Evolutionary conservation across 2,888 invertebrate species (phyloP).

Genomic region (Meghimatium bilineatum): DNA sequence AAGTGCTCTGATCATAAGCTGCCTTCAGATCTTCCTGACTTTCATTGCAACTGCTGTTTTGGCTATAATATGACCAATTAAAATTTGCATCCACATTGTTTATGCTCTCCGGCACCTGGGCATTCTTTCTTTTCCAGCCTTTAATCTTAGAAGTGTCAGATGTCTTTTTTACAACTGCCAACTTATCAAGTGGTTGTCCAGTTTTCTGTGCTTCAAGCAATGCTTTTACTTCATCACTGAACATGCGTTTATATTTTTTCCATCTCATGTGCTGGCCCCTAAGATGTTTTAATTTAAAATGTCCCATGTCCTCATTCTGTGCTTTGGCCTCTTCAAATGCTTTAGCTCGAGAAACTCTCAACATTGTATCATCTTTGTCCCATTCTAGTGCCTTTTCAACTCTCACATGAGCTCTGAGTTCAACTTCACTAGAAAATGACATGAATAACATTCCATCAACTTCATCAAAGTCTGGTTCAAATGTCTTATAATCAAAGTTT

Average conservation of each 20-base stretch:
- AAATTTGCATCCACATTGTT: slow-evolving; percentile 39
- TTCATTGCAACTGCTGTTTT: slow-evolving; percentile 43
- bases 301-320: slow-evolving; percentile 55
- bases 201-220: slow-evolving; percentile 35
- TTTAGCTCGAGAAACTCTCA: slow-evolving; percentile 58
- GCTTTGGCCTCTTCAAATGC: slow-evolving; percentile 57
- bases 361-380: slow-evolving; percentile 59
- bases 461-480: slow-evolving; percentile 70
- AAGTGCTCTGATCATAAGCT: neutral
- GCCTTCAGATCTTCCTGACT: slow-evolving; percentile 60
- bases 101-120: neutral
- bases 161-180: slow-evolving; percentile 56
- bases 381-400: slow-evolving; percentile 63
- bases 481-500: slow-evolving; percentile 40
- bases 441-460: slow-evolving; percentile 69
- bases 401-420: slow-evolving; percentile 64
- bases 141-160: slow-evolving; percentile 69
- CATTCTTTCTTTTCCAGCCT: slow-evolving; percentile 69
- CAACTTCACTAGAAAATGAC: slow-evolving; percentile 66
- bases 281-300: slow-evolving; percentile 60
- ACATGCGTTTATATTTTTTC: slow-evolving; percentile 64
- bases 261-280: slow-evolving; percentile 67
- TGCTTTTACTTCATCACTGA: slow-evolving; percentile 58
- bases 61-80: slow-evolving; percentile 64
- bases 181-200: slow-evolving; percentile 15